Conservation (phyloP, 2,797 vertebrate species). For the Melanotaenia parkinsoni region DNA sequence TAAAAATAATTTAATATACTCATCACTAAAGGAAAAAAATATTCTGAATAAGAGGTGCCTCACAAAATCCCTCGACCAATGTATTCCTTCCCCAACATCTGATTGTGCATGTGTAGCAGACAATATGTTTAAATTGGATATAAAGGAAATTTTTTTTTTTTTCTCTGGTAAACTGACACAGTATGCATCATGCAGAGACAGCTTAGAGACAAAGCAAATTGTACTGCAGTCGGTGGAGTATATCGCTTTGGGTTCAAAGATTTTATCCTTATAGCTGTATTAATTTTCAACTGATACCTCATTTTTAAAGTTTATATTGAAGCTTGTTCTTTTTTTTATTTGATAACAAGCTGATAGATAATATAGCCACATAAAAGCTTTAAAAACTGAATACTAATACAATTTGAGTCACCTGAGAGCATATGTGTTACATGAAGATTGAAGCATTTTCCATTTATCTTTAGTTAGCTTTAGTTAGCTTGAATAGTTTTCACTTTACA, state of each 20-base stretch:
- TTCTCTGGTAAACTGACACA: not conserved
- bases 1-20: not conserved
- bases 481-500: conserved; percentile 26
- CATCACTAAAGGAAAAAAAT: not conserved
- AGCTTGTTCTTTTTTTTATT: not conserved
- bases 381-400: not conserved
- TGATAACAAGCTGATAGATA: not conserved
- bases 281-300: not conserved
- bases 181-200: not conserved
- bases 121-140: not conserved
- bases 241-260: not conserved
- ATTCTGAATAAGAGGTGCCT: not conserved
- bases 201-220: not conserved
- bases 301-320: not conserved
- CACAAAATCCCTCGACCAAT: not conserved
- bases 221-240: not conserved
- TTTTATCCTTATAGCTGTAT: not conserved
- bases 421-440: conserved; percentile 39
- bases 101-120: not conserved
- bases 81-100: not conserved
- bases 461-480: conserved; percentile 53
- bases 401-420: not conserved
- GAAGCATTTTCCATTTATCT: conserved; percentile 54
- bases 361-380: not conserved
- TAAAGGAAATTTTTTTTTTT: not conserved